These are phyloP conservation scores for Drosophila cardini DNA, from an alignment of 1,140 invertebrate genomes.

Conservation along the genomic window DNA sequence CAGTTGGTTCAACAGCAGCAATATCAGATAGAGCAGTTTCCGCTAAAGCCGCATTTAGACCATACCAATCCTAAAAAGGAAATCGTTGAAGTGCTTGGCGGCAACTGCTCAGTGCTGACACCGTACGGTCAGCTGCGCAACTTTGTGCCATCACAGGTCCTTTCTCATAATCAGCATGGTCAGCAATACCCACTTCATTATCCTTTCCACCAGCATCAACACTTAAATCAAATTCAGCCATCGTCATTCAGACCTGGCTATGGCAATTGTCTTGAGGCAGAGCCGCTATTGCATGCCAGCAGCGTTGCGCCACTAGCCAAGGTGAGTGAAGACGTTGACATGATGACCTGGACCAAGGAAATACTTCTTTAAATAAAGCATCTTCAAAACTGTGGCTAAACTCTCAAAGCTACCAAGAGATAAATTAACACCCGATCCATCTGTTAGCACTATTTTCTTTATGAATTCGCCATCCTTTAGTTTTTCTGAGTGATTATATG, in stretches of 20 bases:
- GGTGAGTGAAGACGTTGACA: conserved; percentile 76
- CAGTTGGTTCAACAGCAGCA: conserved; percentile 43
- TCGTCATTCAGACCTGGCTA: conserved; percentile 75
- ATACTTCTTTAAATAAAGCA: conserved; percentile 69
- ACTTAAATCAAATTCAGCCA: conserved; percentile 53
- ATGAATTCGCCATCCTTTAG: too few species aligned
- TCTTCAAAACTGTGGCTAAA: neutral
- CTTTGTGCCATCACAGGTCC: conserved; percentile 53
- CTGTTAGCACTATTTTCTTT: conserved; percentile 66
- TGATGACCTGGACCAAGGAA: conserved; percentile 78
- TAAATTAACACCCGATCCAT: conserved; percentile 29
- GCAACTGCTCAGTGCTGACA: conserved; percentile 68
- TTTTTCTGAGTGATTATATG: too few species aligned
- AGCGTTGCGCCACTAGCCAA: conserved; percentile 84
- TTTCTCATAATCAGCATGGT: conserved; percentile 73
- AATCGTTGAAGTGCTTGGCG: conserved; percentile 43
- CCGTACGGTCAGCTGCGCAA: conserved; percentile 56
- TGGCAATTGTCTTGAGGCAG: conserved; percentile 87
- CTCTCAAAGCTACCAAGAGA: conserved; percentile 9
- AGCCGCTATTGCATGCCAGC: conserved; percentile 88
- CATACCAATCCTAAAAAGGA: conserved; percentile 44
- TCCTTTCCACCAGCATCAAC: conserved; percentile 57
- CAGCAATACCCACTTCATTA: conserved; percentile 71
- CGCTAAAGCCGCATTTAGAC: conserved; percentile 41
- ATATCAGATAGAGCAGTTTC: conserved; percentile 59